A percentile compares a stretch with the other conserved stretches of the same genome.
phyloP scores from a whole-genome alignment of 1,140 invertebrate species.

The Plectrocnemia conspersa region DNA sequence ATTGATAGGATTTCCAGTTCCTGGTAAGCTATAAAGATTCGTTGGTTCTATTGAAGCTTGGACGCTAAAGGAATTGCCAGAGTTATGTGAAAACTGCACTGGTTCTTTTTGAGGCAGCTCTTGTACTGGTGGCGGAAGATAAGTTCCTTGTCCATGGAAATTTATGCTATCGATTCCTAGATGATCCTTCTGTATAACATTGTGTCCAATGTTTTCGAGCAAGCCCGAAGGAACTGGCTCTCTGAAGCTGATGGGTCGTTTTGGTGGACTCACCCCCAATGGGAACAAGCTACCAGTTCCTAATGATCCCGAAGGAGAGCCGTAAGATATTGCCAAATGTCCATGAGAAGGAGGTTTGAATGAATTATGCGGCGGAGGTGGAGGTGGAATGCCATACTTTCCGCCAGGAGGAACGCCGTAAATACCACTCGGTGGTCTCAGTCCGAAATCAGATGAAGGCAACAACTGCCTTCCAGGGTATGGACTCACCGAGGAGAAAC shows the following conservation, averaged over 20 bases:
- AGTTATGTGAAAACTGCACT: conserved; percentile 39
- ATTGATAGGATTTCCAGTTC: conserved; percentile 41
- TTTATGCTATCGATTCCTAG: conserved; percentile 43
- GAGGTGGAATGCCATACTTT: conserved; percentile 53
- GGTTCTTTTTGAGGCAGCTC: conserved; percentile 46
- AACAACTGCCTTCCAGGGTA: conserved; percentile 49
- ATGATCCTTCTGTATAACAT: conserved; percentile 52
- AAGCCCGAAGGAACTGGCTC: conserved; percentile 64
- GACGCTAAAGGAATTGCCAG: conserved; percentile 37
- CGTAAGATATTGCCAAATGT: conserved; percentile 47
- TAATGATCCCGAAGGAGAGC: conserved; percentile 42
- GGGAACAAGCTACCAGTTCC: conserved; percentile 40
- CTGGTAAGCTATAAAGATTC: conserved; percentile 50
- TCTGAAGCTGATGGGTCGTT: conserved; percentile 61
- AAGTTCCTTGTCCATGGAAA: conserved; percentile 49
- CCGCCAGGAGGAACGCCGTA: conserved; percentile 53
- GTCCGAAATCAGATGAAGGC: conserved; percentile 43
- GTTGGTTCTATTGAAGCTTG: conserved; percentile 47
- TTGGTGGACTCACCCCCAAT: conserved; percentile 47
- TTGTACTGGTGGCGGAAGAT: conserved; percentile 60
- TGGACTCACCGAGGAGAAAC: conserved; percentile 46
- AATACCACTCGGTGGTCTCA: conserved; percentile 52
- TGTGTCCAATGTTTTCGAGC: conserved; percentile 57
- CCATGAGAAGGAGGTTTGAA: conserved; percentile 44
- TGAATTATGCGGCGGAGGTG: conserved; percentile 39